Evolutionary conservation across 64 coral and sea anemone genomes (phyloP).

Genomic region (Exaiptasia diaphana): DNA sequence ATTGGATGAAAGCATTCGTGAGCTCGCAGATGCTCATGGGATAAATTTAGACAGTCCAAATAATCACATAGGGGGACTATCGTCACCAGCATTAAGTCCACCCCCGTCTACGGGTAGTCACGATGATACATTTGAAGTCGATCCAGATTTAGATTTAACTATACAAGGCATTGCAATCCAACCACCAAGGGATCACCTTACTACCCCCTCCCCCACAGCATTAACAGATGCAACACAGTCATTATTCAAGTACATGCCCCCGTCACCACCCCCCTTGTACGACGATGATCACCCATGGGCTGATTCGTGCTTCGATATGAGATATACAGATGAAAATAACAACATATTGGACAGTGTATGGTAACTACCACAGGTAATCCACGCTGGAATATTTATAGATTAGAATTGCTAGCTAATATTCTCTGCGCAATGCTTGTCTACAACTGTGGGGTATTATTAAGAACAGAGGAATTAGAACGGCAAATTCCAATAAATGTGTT

Average conservation of each 20-base stretch:
- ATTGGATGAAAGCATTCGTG: constrained; percentile 80
- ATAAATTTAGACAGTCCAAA: constrained; percentile 69
- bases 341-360: constrained; percentile 15
- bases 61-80: not conserved
- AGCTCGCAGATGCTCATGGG: constrained; percentile 86
- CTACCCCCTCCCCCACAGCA: constrained; percentile 76
- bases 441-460: too few relatives aligned
- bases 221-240: constrained; percentile 75
- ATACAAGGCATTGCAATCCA: constrained; percentile 66
- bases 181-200: constrained; percentile 58
- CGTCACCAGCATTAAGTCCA: constrained; percentile 36
- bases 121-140: constrained; percentile 53
- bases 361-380: not conserved
- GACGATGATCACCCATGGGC: constrained; percentile 94
- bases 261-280: constrained; percentile 69
- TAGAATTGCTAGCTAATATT: too few relatives aligned
- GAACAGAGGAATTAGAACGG: too few relatives aligned
- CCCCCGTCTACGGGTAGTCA: constrained; percentile 60
- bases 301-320: constrained; percentile 54
- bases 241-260: constrained; percentile 81
- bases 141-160: constrained; percentile 82
- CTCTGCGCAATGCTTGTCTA: too few relatives aligned
- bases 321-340: constrained; percentile 72
- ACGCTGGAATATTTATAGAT: too few relatives aligned
- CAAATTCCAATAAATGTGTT: too few relatives aligned